Evolutionary conservation across 2,797 vertebrate species (phyloP).

Genomic region (Hirundo rustica): DNA sequence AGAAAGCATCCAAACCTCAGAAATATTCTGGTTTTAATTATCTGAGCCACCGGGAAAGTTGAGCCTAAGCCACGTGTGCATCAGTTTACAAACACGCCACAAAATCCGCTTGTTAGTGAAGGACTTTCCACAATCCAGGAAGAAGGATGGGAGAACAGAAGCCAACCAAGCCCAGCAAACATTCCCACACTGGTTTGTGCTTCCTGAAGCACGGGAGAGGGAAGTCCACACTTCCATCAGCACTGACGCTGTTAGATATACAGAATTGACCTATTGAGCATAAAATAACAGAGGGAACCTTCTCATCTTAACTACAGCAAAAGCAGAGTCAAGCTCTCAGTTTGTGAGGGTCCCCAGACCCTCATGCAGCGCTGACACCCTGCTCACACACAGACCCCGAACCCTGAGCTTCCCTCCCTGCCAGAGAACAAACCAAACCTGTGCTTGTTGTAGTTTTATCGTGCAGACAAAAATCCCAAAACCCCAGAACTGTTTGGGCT

Average conservation of each 20-base stretch:
- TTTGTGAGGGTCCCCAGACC: not conserved
- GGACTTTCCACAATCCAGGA: not conserved
- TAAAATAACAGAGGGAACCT: not conserved
- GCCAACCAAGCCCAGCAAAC: not conserved
- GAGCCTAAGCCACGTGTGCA: not conserved
- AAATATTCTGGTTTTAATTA: not conserved
- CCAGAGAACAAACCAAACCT: not conserved
- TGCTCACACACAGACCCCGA: not conserved
- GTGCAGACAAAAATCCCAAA: not conserved
- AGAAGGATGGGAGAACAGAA: not conserved
- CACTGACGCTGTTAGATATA: not conserved
- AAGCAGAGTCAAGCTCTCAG: not conserved
- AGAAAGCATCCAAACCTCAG: not conserved
- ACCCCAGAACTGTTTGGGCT: not conserved
- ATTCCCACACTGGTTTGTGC: not conserved
- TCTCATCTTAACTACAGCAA: not conserved
- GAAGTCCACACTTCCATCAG: not conserved
- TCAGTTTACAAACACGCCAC: not conserved
- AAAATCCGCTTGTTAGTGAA: not conserved
- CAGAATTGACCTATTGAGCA: not conserved
- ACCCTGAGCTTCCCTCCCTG: not conserved
- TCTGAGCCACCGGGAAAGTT: not conserved
- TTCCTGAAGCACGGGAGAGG: not conserved
- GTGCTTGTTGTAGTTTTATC: fast-evolving
- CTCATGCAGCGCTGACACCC: not conserved